Evolutionary conservation across 2,113 vertebrate genomes (phyloP).

Genomic region (Vimba vimba): DNA sequence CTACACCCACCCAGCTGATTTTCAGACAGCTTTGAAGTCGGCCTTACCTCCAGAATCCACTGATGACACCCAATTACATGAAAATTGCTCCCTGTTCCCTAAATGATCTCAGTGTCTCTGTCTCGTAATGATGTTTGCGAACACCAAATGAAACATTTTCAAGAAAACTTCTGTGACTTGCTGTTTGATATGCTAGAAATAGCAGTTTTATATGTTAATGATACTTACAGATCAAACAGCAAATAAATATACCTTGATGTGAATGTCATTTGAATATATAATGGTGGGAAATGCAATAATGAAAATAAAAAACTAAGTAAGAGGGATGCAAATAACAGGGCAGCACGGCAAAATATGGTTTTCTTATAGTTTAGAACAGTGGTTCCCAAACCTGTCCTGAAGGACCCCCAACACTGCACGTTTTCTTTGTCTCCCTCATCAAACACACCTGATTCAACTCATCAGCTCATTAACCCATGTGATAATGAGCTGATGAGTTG

Average conservation of each 20-base stretch:
- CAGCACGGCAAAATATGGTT: no score
- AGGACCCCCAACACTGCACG: no score
- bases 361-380: no score
- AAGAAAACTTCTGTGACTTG: conserved; percentile 51
- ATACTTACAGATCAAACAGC: conserved; percentile 22
- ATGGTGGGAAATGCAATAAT: neutral
- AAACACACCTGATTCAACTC: no score
- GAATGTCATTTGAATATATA: neutral
- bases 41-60: conserved; percentile 54
- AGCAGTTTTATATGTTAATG: conserved; percentile 33
- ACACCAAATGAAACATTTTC: conserved; percentile 55
- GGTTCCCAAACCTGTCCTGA: no score
- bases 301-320: neutral
- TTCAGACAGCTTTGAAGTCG: conserved; percentile 58
- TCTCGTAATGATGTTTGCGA: conserved; percentile 64
- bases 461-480: no score
- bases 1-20: conserved; percentile 54
- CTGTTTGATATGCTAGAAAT: conserved; percentile 44
- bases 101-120: conserved; percentile 67
- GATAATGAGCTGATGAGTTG: no score
- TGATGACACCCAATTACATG: conserved; percentile 67
- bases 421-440: no score
- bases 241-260: neutral
- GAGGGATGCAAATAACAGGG: no score
- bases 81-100: conserved; percentile 67